Percentiles rank a stretch among this genome's conserved stretches.
Evolutionary conservation across 2,888 invertebrate genomes (phyloP).

Genomic region (Drosophila meridionalis): DNA sequence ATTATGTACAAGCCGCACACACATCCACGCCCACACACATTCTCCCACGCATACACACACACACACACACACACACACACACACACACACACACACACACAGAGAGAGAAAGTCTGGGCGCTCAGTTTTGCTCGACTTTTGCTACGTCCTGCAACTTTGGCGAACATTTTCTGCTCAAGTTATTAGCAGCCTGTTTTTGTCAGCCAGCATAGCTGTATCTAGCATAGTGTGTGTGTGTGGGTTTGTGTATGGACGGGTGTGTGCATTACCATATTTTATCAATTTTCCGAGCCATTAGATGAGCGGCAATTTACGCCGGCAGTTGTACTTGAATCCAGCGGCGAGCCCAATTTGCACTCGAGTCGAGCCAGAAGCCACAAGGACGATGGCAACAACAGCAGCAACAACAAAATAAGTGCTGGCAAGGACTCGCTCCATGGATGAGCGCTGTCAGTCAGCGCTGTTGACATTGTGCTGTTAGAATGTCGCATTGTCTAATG

Average conservation of each 20-base stretch:
- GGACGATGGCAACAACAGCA: slow-evolving; percentile 41
- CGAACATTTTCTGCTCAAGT: slow-evolving; percentile 81
- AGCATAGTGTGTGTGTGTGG: slow-evolving; percentile 40
- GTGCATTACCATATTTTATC: slow-evolving; percentile 82
- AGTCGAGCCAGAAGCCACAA: slow-evolving; percentile 58
- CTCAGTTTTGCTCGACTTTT: slow-evolving; percentile 78
- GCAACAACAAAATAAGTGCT: slow-evolving; percentile 47
- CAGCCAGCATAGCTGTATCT: slow-evolving; percentile 57
- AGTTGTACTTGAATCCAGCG: slow-evolving; percentile 78
- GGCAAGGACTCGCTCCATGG: slow-evolving; percentile 50
- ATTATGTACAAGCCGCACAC: slow-evolving; percentile 75
- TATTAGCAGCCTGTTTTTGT: slow-evolving; percentile 81
- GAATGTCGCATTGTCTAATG: slow-evolving; percentile 45
- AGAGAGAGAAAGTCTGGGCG: slow-evolving; percentile 40
- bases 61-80: neutral
- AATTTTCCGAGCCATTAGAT: slow-evolving; percentile 83
- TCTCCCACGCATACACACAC: slow-evolving; percentile 8
- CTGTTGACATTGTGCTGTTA: slow-evolving; percentile 49
- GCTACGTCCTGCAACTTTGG: slow-evolving; percentile 78
- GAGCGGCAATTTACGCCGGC: slow-evolving; percentile 77
- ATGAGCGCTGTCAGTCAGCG: slow-evolving; percentile 55
- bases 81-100: neutral
- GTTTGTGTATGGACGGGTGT: slow-evolving; percentile 50
- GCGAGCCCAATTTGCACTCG: slow-evolving; percentile 81
- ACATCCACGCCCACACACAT: slow-evolving; percentile 23